phyloP scores from a whole-genome alignment of 2,888 invertebrate species.

The Mesodorylaimus sp. region DNA sequence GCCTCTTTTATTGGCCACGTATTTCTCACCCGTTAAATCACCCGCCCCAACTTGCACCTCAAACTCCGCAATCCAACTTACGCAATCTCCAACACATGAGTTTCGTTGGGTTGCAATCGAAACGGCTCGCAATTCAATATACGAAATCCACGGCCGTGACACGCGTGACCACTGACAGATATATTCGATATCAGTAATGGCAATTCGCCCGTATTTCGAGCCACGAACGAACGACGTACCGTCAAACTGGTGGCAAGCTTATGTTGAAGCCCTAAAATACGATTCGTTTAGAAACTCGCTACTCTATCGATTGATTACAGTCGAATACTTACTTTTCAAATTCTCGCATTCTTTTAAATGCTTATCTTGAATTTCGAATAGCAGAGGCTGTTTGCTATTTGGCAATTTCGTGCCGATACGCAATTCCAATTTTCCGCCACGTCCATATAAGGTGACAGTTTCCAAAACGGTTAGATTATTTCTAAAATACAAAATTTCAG shows the following conservation, averaged over 20 bases:
- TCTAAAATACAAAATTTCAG: conserved; percentile 36
- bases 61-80: too few relatives aligned
- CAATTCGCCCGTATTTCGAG: conserved; percentile 73
- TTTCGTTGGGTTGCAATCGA: conserved; percentile 50
- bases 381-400: conserved; percentile 51
- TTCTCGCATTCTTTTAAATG: conserved; percentile 44
- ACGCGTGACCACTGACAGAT: conserved; percentile 38
- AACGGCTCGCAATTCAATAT: conserved; percentile 55
- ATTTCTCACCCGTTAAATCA: too few relatives aligned
- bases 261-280: conserved; percentile 21
- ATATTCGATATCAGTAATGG: conserved; percentile 42
- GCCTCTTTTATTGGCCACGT: too few relatives aligned
- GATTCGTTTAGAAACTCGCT: neutral
- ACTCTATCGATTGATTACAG: neutral
- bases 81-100: conserved; percentile 58
- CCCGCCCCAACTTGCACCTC: too few relatives aligned
- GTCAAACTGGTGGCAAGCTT: conserved; percentile 45
- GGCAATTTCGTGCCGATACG: conserved; percentile 70
- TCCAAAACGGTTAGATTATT: conserved; percentile 86
- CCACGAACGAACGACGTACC: conserved; percentile 59
- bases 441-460: conserved; percentile 57
- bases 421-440: conserved; percentile 66
- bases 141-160: conserved; percentile 45
- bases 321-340: conserved; percentile 30
- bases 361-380: conserved; percentile 59